Percentiles rank a stretch among this genome's conserved stretches.
Evolutionary conservation across 2,888 invertebrate genomes (phyloP).

Genomic region (Leucania comma): DNA sequence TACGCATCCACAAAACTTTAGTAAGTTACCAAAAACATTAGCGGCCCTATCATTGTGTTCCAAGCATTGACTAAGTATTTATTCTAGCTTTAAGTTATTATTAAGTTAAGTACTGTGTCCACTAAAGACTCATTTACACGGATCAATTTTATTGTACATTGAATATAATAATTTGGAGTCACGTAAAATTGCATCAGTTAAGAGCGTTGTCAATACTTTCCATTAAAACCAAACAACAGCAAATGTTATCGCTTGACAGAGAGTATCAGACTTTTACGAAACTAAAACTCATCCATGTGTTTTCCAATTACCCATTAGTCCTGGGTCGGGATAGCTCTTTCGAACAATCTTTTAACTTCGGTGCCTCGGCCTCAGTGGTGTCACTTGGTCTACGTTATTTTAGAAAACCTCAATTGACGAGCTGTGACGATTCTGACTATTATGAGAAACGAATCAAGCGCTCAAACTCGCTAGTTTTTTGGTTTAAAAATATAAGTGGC

Average conservation of each 20-base stretch:
- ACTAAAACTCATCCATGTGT: too few species aligned
- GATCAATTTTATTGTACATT: conserved; percentile 13
- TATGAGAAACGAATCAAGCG: neutral
- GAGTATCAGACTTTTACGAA: too few species aligned
- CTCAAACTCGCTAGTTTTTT: neutral
- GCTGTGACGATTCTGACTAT: neutral
- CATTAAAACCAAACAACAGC: neutral
- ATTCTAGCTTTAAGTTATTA: conserved; percentile 79
- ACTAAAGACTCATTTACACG: neutral
- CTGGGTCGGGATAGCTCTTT: too few species aligned
- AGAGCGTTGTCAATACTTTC: neutral
- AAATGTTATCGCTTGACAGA: too few species aligned
- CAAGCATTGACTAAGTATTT: conserved; percentile 82
- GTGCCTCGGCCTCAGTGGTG: too few species aligned
- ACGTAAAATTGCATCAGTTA: neutral
- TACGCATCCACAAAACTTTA: conserved; percentile 37
- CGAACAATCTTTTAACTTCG: too few species aligned
- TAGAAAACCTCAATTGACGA: neutral
- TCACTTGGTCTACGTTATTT: too few species aligned
- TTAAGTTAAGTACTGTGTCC: conserved; percentile 32
- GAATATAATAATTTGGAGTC: neutral
- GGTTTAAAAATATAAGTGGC: neutral
- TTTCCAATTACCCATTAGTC: too few species aligned
- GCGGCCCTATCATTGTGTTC: conserved; percentile 75
- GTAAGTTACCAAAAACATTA: conserved; percentile 75